Evolutionary conservation across 2,888 invertebrate species (phyloP).

Genomic region (Melipona beecheii): DNA sequence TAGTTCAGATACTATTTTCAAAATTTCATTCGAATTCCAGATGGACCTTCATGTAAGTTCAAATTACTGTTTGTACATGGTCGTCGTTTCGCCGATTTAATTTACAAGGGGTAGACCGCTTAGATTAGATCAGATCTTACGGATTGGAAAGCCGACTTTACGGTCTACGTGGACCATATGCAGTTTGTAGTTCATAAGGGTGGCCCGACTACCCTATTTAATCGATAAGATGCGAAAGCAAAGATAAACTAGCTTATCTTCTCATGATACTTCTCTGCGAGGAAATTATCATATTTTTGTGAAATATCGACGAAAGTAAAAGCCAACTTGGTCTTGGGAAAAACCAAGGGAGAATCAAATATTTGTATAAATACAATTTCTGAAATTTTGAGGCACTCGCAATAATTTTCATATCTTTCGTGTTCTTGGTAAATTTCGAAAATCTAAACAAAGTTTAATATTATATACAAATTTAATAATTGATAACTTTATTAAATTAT

Average conservation of each 20-base stretch:
- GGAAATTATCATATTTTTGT: background rate
- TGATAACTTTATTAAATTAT: no score
- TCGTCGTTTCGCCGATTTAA: conserved; percentile 69
- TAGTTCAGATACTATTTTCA: background rate
- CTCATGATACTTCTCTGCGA: background rate
- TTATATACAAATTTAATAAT: no score
- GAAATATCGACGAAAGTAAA: background rate
- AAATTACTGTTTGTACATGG: conserved; percentile 79
- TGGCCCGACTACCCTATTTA: conserved; percentile 36
- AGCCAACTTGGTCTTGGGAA: background rate
- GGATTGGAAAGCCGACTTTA: conserved; percentile 58
- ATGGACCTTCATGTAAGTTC: conserved; percentile 72
- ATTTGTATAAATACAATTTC: no score
- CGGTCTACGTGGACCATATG: conserved; percentile 75
- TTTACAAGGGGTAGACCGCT: conserved; percentile 75
- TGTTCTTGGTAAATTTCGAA: no score
- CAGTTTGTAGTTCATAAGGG: conserved; percentile 69
- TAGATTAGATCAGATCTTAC: conserved; percentile 73
- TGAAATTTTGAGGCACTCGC: no score
- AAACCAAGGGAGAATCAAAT: no score
- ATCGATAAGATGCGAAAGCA: conserved; percentile 49
- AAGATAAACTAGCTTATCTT: conserved; percentile 15
- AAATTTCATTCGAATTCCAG: conserved; percentile 50
- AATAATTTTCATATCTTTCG: no score
- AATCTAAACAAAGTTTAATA: no score